Evolutionary conservation across 2,888 invertebrate genomes (phyloP).

Genomic region (Drosophila quinaria): DNA sequence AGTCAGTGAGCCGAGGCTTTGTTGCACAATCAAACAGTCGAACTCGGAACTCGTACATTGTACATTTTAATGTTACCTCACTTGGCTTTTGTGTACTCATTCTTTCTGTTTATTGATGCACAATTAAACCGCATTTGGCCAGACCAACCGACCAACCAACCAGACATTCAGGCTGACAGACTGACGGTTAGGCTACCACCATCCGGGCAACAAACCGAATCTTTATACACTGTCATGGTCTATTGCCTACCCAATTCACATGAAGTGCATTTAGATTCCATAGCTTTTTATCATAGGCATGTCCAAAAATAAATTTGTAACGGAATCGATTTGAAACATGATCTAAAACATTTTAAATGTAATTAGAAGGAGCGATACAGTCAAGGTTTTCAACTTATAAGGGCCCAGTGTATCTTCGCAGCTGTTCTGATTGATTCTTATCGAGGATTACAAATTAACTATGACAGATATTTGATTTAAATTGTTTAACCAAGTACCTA

Average conservation of each 20-base stretch:
- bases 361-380: too few relatives aligned
- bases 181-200: conserved; percentile 51
- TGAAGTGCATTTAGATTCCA: conserved; percentile 55
- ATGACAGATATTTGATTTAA: too few relatives aligned
- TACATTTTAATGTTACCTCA: conserved; percentile 50
- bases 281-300: conserved; percentile 20
- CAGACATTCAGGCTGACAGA: conserved; percentile 38
- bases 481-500: too few relatives aligned
- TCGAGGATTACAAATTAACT: too few relatives aligned
- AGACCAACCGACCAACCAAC: conserved; percentile 47
- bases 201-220: conserved; percentile 65
- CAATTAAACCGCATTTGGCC: conserved; percentile 71
- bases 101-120: conserved; percentile 67
- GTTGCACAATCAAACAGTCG: conserved; percentile 51
- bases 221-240: conserved; percentile 74
- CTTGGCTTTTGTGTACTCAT: conserved; percentile 53
- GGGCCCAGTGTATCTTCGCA: too few relatives aligned
- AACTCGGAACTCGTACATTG: conserved; percentile 25
- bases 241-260: conserved; percentile 70
- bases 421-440: too few relatives aligned
- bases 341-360: too few relatives aligned
- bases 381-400: too few relatives aligned
- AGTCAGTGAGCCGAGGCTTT: conserved; percentile 58
- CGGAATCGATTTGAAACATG: too few relatives aligned
- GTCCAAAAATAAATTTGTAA: not conserved